Conservation (phyloP, 2,797 vertebrate genomes). For the Sebastes steindachneri region DNA sequence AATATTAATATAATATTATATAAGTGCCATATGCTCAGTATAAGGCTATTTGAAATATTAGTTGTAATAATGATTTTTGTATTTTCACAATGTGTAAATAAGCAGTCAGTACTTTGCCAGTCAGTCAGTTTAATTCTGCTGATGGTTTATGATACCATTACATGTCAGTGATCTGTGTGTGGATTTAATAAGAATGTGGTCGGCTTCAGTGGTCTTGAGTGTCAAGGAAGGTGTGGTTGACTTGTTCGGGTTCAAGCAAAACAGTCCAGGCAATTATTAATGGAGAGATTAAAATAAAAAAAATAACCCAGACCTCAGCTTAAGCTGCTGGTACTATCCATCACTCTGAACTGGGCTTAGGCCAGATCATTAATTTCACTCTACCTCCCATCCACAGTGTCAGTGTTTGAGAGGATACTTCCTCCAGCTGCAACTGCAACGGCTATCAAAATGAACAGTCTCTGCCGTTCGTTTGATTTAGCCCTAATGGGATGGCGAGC, state of each 20-base stretch:
- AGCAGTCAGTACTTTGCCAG: background rate
- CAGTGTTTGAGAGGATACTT: constrained; percentile 47
- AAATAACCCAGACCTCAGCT: constrained; percentile 40
- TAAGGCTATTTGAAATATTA: background rate
- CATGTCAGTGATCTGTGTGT: constrained; percentile 8
- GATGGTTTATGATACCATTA: constrained; percentile 7
- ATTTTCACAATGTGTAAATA: constrained; percentile 9
- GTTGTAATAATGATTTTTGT: background rate
- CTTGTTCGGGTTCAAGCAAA: constrained; percentile 39
- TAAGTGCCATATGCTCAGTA: background rate
- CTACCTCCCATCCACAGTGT: constrained; percentile 24
- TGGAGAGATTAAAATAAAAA: constrained; percentile 45
- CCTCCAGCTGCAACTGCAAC: constrained; percentile 45
- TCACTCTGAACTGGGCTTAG: constrained; percentile 22
- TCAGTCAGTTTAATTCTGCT: constrained; percentile 4
- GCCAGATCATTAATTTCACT: constrained; percentile 47
- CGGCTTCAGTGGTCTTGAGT: constrained; percentile 7
- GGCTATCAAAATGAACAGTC: constrained; percentile 53
- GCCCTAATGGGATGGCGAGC: constrained; percentile 57
- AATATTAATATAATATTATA: background rate
- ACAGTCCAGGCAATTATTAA: constrained; percentile 41
- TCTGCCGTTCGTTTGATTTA: constrained; percentile 60
- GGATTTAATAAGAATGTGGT: constrained; percentile 28
- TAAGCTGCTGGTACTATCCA: constrained; percentile 24
- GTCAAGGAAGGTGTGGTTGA: constrained; percentile 29